Base-by-base conservation (phyloP, 2,797 vertebrate genomes). In the Merluccius polli region DNA sequence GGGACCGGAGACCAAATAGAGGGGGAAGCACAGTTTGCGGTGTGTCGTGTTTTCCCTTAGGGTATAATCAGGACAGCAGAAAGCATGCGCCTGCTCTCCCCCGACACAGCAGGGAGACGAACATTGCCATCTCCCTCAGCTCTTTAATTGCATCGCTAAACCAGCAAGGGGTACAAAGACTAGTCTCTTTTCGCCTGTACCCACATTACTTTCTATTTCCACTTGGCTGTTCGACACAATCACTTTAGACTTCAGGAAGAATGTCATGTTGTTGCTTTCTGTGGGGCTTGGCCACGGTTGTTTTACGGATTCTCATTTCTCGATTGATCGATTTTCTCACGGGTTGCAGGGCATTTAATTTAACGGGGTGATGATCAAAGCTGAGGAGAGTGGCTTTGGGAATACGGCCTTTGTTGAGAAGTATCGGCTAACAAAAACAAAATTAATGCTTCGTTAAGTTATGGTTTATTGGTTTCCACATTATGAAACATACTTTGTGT, bases 101-200 rank as follows among this genome's bases (percentile, higher is more conserved):
- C 11, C n/a, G 41, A 71, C 8, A 59, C 38, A 67, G 73, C 18
- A 0, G 65, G 65, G 65, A 72, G 76, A 44, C 70, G 59, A 81
- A 75, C 32, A n/a, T 35, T 24, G 75, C 72, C 73, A 67, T 78
- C 73, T 80, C 73, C n/a, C 73, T 75, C 75, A 36, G 13, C 48
- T 27, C 74, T 82, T 83, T 77, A 87, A 89, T 88, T 88, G 84
- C 68, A 21, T 24, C 78, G 77, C 79, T 73, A 79, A 71, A 72
- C 79, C 81, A 82, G 80, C 73, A 15, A 78, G 36, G 75, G 75
- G 24, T 38, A 77, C 83, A 75, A 70, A 82, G 79, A 81, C 75
- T 81, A n/a, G n/a, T n/a, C 70, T 79, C 13, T 18, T 11, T 77
- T 87, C 75, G 69, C 78, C 78, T 73, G 72, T 73, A 11, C 59